Percentiles rank a stretch among this genome's conserved stretches.
Evolutionary conservation across 2,113 vertebrate genomes (phyloP).

Genomic region (Nanorana parkeri): DNA sequence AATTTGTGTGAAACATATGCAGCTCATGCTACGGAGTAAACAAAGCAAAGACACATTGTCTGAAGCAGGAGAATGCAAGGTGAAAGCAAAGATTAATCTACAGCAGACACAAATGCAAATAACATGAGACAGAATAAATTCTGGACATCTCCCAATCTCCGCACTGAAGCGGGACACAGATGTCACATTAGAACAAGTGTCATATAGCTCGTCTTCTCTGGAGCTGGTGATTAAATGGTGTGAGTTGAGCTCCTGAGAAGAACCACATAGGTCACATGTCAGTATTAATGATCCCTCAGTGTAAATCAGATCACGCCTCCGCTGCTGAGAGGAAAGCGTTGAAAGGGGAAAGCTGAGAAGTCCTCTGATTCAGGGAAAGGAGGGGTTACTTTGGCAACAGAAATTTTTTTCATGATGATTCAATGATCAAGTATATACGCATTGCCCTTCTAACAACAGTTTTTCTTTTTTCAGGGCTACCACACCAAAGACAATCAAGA

Average conservation of each 20-base stretch:
- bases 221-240: constrained; percentile 48
- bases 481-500: too few species aligned
- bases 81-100: constrained; percentile 33
- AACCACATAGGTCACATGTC: constrained; percentile 47
- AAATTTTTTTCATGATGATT: too few species aligned
- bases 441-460: too few species aligned
- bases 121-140: neutral
- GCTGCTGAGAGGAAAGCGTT: neutral
- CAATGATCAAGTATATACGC: too few species aligned
- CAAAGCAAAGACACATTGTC: neutral
- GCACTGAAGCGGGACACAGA: constrained; percentile 13
- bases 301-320: neutral
- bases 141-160: constrained; percentile 20
- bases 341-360: neutral
- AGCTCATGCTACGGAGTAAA: neutral
- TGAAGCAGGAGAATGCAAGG: constrained; percentile 7
- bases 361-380: neutral
- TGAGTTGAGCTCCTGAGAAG: constrained; percentile 27
- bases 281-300: constrained; percentile 46
- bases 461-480: too few species aligned
- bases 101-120: neutral
- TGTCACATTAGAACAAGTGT: constrained; percentile 49
- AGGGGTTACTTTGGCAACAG: constrained; percentile 6
- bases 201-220: constrained; percentile 13
- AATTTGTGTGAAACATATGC: neutral